Evolutionary conservation across 2,113 vertebrate genomes (phyloP).

Genomic region (Lanius ludovicianus): DNA sequence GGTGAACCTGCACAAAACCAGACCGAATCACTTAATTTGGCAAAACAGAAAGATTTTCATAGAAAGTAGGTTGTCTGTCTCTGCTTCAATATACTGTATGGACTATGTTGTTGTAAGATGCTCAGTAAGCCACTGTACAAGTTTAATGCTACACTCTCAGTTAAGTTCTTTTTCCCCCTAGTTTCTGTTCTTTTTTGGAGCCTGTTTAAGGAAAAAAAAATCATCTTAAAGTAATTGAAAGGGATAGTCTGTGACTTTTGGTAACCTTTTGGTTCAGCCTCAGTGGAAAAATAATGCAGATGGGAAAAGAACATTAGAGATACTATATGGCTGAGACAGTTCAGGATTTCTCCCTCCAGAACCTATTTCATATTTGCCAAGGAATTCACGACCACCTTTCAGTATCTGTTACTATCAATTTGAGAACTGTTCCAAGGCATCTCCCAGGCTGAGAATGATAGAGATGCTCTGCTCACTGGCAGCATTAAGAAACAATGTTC

Average conservation of each 20-base stretch:
- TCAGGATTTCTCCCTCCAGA: neutral
- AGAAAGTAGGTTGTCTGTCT: neutral
- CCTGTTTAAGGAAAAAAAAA: neutral
- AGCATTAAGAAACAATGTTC: neutral
- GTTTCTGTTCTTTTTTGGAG: neutral
- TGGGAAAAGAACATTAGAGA: neutral
- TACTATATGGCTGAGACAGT: neutral
- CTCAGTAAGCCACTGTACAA: neutral
- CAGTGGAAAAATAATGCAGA: neutral
- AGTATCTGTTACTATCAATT: neutral
- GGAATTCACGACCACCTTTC: neutral
- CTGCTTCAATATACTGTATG: neutral
- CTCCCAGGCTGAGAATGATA: neutral
- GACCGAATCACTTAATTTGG: neutral
- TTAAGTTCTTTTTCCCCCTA: rapidly evolving
- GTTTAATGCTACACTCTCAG: neutral
- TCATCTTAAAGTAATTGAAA: neutral
- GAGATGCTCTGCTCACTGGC: neutral
- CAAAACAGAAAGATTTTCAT: neutral
- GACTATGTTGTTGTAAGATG: neutral
- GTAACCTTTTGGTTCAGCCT: neutral
- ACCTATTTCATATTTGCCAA: neutral
- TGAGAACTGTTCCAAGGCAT: neutral
- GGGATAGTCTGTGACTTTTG: neutral
- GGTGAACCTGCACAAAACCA: neutral